These are phyloP conservation scores for Rallus limicola DNA, from an alignment of 2,113 vertebrate species.

Conservation along the genomic window DNA sequence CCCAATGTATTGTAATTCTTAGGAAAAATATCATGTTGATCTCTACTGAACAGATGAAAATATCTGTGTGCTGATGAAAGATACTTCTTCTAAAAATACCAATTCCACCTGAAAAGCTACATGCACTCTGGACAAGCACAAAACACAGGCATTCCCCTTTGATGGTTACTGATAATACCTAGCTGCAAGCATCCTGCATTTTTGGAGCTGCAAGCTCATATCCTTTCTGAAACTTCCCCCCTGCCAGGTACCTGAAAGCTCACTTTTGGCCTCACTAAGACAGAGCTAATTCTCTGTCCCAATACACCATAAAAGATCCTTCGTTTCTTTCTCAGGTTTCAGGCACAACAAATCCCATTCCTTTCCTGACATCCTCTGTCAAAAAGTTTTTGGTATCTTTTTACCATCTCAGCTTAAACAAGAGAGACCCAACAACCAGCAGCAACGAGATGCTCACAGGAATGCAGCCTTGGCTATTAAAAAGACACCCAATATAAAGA, in stretches of 20 bases:
- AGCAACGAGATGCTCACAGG: background rate
- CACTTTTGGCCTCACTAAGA: background rate
- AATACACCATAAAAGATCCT: background rate
- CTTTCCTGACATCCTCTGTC: background rate
- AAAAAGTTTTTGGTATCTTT: background rate
- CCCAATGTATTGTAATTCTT: background rate
- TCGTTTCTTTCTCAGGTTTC: background rate
- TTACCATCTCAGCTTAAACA: background rate
- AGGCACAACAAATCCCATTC: background rate
- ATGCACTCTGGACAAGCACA: background rate
- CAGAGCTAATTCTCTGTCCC: background rate
- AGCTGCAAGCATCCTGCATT: background rate
- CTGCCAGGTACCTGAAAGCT: background rate
- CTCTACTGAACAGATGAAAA: background rate
- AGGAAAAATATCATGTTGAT: background rate
- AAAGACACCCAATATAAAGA: background rate
- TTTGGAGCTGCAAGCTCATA: too few relatives aligned
- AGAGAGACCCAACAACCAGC: background rate
- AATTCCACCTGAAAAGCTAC: background rate
- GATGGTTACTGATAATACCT: background rate
- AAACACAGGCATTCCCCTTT: background rate
- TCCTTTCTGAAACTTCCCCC: background rate
- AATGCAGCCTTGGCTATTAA: background rate
- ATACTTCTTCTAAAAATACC: background rate
- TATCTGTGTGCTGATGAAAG: background rate